These are phyloP conservation scores for Gallinago nigripennis DNA, from an alignment of 2,797 vertebrate species.

Conservation along the genomic window DNA sequence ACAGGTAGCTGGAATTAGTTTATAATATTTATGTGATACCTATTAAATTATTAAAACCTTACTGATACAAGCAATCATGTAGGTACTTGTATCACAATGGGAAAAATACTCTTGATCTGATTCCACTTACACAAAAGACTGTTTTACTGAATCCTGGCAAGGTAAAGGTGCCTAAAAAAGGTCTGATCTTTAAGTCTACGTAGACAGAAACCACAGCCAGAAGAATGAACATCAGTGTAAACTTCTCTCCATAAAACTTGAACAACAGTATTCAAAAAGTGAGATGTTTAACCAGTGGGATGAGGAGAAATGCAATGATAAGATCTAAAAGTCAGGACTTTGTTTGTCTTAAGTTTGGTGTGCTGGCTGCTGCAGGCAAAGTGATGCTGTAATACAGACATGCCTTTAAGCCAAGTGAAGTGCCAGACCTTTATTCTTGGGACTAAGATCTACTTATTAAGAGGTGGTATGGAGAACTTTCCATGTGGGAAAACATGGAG, in stretches of 20 bases:
- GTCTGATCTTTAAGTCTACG: neutral
- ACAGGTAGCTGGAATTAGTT: neutral
- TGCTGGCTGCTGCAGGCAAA: neutral
- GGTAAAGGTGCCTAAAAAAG: neutral
- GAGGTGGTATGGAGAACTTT: neutral
- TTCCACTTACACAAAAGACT: neutral
- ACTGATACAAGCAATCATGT: neutral
- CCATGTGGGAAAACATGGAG: neutral
- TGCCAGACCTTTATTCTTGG: neutral
- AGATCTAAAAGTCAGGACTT: neutral
- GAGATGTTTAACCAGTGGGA: neutral
- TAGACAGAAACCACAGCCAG: neutral
- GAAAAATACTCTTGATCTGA: neutral
- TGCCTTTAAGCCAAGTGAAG: neutral
- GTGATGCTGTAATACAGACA: neutral
- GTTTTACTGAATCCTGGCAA: neutral
- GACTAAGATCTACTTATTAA: neutral
- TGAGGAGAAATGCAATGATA: neutral
- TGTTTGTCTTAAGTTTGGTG: neutral
- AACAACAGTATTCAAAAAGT: neutral
- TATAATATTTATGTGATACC: neutral
- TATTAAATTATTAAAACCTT: neutral
- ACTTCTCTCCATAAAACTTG: neutral
- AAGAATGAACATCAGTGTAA: neutral
- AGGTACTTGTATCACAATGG: neutral